These are phyloP conservation scores for Rana temporaria DNA, from an alignment of 2,113 vertebrate species.

Conservation along the genomic window DNA sequence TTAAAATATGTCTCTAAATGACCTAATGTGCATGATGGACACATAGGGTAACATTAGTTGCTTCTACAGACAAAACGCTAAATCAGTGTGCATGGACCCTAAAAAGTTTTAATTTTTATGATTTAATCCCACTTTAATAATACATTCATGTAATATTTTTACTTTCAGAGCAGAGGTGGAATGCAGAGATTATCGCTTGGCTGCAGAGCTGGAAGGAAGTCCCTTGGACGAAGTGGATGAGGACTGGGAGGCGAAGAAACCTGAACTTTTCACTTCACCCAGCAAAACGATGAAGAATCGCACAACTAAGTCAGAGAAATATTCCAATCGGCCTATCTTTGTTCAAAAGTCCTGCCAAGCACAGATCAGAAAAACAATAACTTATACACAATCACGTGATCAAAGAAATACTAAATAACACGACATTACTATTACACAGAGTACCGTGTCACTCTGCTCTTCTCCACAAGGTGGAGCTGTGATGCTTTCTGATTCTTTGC, in stretches of 20 bases:
- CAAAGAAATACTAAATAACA: neutral
- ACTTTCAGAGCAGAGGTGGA: constrained; percentile 82
- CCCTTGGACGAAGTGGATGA: constrained; percentile 79
- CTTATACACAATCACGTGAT: neutral
- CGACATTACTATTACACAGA: neutral
- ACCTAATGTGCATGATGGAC: no score
- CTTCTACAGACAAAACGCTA: no score
- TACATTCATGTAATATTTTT: constrained; percentile 25
- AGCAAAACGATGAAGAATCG: constrained; percentile 10
- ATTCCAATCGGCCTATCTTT: neutral
- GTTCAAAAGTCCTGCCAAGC: neutral
- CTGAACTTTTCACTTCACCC: constrained; percentile 63
- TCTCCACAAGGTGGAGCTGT: constrained; percentile 8
- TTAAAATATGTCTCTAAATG: no score
- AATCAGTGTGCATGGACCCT: no score
- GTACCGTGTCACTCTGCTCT: neutral
- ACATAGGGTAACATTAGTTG: no score
- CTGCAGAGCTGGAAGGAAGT: constrained; percentile 67
- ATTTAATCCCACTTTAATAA: no score
- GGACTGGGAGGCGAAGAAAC: constrained; percentile 79
- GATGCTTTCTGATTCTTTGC: no score
- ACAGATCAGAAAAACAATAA: neutral
- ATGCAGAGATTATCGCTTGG: constrained; percentile 67
- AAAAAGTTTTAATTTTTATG: no score
- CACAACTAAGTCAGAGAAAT: neutral